Evolutionary conservation across 2,797 vertebrate species (phyloP).

Genomic region (Oreonectes daqikongensis): DNA sequence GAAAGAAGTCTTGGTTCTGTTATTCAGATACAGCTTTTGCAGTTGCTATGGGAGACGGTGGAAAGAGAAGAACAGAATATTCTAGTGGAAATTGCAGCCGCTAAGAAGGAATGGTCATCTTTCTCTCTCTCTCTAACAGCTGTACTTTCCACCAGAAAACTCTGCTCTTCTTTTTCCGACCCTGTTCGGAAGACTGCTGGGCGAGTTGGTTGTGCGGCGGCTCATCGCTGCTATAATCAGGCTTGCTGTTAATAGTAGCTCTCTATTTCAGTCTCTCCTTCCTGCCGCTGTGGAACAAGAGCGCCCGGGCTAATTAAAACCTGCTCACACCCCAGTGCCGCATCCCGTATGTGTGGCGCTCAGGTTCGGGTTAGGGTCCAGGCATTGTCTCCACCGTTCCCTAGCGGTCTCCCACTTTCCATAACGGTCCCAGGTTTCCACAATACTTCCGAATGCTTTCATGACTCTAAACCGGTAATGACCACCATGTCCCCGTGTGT

Average conservation of each 20-base stretch:
- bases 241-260: slow-evolving; percentile 44
- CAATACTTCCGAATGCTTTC: slow-evolving; percentile 45
- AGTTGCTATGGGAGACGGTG: slow-evolving; percentile 39
- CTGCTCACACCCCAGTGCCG: slow-evolving; percentile 7
- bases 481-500: slow-evolving; percentile 19
- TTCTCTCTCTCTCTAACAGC: slow-evolving; percentile 19
- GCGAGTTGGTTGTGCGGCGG: slow-evolving; percentile 15
- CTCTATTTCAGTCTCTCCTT: slow-evolving; percentile 52
- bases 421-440: slow-evolving; percentile 35
- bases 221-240: slow-evolving; percentile 42
- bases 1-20: slow-evolving; percentile 33
- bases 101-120: slow-evolving; percentile 30
- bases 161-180: slow-evolving; percentile 25
- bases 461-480: slow-evolving; percentile 17
- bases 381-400: slow-evolving; percentile 41
- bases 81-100: slow-evolving; percentile 38
- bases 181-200: slow-evolving; percentile 34
- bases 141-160: slow-evolving; percentile 39
- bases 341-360: slow-evolving; percentile 31
- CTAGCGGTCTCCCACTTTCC: slow-evolving; percentile 34
- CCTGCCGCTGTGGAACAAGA: slow-evolving; percentile 38
- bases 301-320: slow-evolving; percentile 47
- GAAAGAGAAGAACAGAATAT: slow-evolving; percentile 46
- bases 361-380: slow-evolving; percentile 31
- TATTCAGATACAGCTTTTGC: slow-evolving; percentile 24